Evolutionary conservation across 64 coral and sea anemone species (phyloP).

Genomic region (Montipora cactus): DNA sequence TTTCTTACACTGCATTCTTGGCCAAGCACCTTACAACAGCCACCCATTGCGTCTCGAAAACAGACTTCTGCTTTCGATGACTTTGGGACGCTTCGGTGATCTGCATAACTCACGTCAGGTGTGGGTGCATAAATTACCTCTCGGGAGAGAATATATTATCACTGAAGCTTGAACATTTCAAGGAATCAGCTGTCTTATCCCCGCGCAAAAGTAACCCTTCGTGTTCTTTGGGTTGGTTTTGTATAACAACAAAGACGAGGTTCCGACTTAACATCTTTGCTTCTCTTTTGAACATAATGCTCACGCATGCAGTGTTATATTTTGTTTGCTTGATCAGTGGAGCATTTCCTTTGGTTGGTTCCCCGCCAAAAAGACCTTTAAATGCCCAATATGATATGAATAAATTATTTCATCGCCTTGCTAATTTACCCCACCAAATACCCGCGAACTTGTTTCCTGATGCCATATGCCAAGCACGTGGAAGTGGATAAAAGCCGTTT

Average conservation of each 20-base stretch:
- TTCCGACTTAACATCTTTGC: too few species aligned
- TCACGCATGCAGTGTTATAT: background rate
- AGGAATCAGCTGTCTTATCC: background rate
- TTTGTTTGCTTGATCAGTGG: background rate
- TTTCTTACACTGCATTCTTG: conserved; percentile 57
- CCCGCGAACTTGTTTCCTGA: background rate
- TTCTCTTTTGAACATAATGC: background rate
- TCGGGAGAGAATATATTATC: background rate
- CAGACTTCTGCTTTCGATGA: background rate
- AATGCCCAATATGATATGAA: background rate
- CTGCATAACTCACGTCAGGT: conserved; percentile 18
- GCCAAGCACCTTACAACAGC: conserved; percentile 46
- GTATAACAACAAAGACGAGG: too few species aligned
- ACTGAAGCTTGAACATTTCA: background rate
- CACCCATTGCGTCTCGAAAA: background rate
- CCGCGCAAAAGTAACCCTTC: background rate
- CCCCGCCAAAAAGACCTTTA: background rate
- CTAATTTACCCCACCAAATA: too few species aligned
- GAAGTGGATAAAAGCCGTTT: conserved; percentile 26
- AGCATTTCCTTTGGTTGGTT: background rate
- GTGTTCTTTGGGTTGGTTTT: background rate
- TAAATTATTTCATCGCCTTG: background rate
- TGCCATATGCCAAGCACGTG: background rate
- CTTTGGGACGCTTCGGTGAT: background rate
- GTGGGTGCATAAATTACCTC: background rate